phyloP scores from a whole-genome alignment of 2,797 vertebrate species.

The Acrocephalus scirpaceus region DNA sequence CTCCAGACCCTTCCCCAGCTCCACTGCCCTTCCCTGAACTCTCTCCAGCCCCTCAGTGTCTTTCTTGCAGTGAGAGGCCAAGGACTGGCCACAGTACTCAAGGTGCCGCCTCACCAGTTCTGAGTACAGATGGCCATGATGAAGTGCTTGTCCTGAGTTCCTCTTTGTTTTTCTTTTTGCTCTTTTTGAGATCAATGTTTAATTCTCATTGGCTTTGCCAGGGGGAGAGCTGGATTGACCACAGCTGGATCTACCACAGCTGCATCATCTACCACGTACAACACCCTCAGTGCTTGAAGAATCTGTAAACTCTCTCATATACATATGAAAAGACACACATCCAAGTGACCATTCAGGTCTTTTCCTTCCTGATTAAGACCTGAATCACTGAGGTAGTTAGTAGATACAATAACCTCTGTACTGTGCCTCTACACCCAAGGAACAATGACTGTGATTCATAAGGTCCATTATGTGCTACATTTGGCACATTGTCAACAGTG shows the following conservation, averaged over 20 bases:
- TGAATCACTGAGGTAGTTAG: background rate
- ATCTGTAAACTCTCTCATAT: background rate
- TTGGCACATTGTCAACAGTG: slow-evolving; percentile 18
- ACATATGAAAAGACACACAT: background rate
- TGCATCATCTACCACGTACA: background rate
- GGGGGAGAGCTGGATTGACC: background rate
- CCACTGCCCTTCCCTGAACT: background rate
- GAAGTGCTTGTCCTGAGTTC: background rate
- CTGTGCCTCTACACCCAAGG: background rate
- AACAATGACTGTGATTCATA: slow-evolving; percentile 37
- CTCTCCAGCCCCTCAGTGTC: rapidly evolving
- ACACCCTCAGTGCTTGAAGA: rapidly evolving
- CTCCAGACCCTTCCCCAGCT: background rate
- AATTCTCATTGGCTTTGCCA: background rate
- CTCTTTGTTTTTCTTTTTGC: background rate
- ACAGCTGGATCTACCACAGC: background rate
- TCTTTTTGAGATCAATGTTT: background rate
- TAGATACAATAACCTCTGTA: background rate
- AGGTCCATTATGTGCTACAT: slow-evolving; percentile 10
- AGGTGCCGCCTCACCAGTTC: background rate
- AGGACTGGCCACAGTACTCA: rapidly evolving
- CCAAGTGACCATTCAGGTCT: background rate
- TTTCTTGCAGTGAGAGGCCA: background rate
- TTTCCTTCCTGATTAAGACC: background rate
- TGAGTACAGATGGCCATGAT: too few relatives aligned